These are phyloP conservation scores for Pachyramphus minor DNA, from an alignment of 2,113 vertebrate species.

Conservation along the genomic window DNA sequence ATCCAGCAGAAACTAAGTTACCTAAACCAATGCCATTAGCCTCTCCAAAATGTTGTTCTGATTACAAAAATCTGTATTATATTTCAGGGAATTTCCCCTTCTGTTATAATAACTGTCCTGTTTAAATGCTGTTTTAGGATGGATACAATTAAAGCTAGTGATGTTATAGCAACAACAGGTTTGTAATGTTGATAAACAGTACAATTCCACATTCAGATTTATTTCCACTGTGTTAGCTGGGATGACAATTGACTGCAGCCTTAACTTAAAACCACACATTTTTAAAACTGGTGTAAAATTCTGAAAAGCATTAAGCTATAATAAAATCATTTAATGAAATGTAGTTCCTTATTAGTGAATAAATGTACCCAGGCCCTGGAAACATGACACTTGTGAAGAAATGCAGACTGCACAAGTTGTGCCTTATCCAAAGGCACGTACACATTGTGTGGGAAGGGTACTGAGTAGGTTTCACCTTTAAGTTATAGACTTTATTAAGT, in stretches of 20 bases:
- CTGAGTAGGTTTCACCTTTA: background rate
- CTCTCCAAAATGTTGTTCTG: background rate
- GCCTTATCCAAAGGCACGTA: background rate
- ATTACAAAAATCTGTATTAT: background rate
- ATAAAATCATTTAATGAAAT: background rate
- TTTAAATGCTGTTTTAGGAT: background rate
- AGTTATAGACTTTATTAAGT: background rate
- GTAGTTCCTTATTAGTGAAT: background rate
- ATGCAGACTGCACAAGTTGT: fast-evolving
- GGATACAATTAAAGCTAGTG: background rate
- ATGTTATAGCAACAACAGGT: background rate
- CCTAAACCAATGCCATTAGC: background rate
- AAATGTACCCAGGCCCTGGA: background rate
- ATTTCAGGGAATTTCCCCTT: background rate
- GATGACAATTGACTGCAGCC: background rate
- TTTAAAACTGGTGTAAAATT: background rate
- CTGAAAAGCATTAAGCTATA: background rate
- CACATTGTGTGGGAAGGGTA: background rate
- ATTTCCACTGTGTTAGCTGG: background rate
- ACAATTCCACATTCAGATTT: background rate
- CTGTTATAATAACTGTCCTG: background rate
- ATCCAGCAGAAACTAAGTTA: background rate
- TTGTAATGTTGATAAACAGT: background rate
- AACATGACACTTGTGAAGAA: background rate
- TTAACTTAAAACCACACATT: background rate